Conservation (phyloP, 2,113 vertebrate genomes). For the Malaclemys terrapin region DNA sequence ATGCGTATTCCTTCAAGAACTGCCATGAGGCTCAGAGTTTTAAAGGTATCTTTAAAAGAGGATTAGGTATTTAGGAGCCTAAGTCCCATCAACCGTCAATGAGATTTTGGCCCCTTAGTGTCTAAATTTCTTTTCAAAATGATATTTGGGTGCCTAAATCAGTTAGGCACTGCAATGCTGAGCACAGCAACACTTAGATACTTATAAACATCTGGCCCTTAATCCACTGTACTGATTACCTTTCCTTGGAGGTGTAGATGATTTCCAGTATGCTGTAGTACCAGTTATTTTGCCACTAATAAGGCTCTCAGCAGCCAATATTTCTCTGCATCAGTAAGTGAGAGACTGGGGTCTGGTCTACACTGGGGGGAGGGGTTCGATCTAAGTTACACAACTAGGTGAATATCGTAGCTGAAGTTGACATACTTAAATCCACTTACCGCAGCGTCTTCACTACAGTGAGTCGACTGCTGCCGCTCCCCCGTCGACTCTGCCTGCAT, state of each 20-base stretch:
- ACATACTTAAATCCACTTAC: too few species aligned
- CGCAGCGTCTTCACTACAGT: too few species aligned
- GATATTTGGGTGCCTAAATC: background rate
- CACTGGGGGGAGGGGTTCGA: too few species aligned
- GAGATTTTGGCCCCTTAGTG: background rate
- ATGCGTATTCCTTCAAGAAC: background rate
- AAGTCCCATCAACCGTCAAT: background rate
- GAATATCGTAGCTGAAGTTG: too few species aligned
- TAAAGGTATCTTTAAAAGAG: background rate
- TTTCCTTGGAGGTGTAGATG: background rate
- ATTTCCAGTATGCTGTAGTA: background rate
- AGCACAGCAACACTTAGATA: background rate
- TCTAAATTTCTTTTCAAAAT: background rate
- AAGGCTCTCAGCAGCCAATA: background rate
- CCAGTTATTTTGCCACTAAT: background rate
- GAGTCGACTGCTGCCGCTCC: too few species aligned
- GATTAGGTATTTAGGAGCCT: background rate
- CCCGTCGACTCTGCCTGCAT: too few species aligned
- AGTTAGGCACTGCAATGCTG: background rate
- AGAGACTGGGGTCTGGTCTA: background rate
- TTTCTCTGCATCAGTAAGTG: background rate
- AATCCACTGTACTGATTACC: background rate
- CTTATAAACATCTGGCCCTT: background rate
- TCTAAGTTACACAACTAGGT: too few species aligned
- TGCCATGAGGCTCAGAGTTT: background rate